Evolutionary conservation across 1,140 invertebrate species (phyloP), one percentile per base, ranked within the genome.

Genomic region (Lanistes nyassanus): DNA sequence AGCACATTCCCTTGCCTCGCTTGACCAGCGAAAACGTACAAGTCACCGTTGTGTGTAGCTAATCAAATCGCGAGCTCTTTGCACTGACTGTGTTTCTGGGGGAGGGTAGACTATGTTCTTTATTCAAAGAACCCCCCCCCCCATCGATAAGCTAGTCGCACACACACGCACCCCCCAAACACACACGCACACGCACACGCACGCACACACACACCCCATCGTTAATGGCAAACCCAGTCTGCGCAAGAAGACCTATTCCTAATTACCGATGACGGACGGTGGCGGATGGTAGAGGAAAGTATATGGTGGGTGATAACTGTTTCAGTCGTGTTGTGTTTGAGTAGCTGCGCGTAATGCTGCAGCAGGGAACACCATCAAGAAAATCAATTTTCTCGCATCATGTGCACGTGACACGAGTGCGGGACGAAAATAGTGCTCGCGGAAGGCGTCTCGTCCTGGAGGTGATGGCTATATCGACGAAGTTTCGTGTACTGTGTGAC

Each of bases 391-490:
- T n/a, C 53, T 13, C 53, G n/a, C 53, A 64, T 1, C 0, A 29
- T 36, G 60, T 21, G 11, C 31, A 73, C 71, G 55, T 74, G 34
- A 47, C 47, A 74, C 2, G 64, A 26, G 6, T 62, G 6, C 55
- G 62, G n/a, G 55, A 47, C 60, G 37, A 66, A 26, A 26, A 74
- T n/a, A 16, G 60, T 42, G 73, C 47, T 74, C 36, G 39, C 21
- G 3, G 66, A 62, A 47, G 47, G 66, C 4, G 73, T 58, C 5
- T 39, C 56, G 31, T 74, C 72, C 73, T 74, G 73, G 4, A 74
- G 73, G 51, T 7, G 36, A 3, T 42, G 65, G n/a, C n/a, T n/a
- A n/a, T n/a, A n/a, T n/a, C n/a, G n/a, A n/a, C n/a, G n/a, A n/a
- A n/a, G n/a, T n/a, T n/a, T n/a, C n/a, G n/a, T n/a, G n/a, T n/a